Evolutionary conservation across 2,888 invertebrate genomes (phyloP).

Genomic region (Perdita meconis): DNA sequence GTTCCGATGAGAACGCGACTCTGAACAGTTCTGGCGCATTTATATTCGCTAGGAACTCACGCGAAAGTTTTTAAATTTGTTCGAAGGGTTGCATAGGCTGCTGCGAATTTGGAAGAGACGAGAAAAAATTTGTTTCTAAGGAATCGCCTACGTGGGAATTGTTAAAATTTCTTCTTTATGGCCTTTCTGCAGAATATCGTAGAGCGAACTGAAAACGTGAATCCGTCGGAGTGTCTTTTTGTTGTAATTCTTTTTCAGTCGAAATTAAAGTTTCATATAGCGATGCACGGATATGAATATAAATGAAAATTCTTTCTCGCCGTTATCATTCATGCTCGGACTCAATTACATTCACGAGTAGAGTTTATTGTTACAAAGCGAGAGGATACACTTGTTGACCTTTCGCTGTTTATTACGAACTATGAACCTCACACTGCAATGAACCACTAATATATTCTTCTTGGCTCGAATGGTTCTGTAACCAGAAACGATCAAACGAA

Average conservation of each 20-base stretch:
- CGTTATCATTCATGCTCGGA: not conserved
- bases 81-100: no score
- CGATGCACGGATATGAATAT: not conserved
- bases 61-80: no score
- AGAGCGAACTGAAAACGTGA: not conserved
- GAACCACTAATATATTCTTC: conserved; percentile 6
- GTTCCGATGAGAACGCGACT: not conserved
- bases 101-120: no score
- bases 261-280: not conserved
- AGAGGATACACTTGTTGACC: not conserved
- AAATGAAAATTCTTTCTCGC: not conserved
- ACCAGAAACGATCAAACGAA: conserved; percentile 17
- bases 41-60: not conserved
- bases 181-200: not conserved
- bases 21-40: no score
- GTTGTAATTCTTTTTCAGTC: no score
- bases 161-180: not conserved
- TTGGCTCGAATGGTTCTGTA: conserved; percentile 27
- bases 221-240: not conserved
- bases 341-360: not conserved
- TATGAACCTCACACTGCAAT: conserved; percentile 38
- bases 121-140: no score
- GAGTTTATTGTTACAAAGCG: not conserved
- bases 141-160: no score
- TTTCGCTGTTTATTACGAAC: conserved; percentile 21